Evolutionary conservation across 2,797 vertebrate species (phyloP).

Genomic region (Squalus acanthias): DNA sequence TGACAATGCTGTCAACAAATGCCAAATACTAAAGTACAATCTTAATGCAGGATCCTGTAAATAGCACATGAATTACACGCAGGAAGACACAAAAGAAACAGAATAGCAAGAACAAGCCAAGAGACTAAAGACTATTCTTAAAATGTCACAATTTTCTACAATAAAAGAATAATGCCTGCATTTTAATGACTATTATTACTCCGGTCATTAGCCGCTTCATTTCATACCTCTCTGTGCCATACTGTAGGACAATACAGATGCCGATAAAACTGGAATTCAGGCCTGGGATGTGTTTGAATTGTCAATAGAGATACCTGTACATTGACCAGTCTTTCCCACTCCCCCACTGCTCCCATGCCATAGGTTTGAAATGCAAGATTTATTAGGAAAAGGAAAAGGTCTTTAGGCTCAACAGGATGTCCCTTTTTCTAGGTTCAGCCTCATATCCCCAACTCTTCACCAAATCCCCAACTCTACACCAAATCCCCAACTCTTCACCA

Average conservation of each 20-base stretch:
- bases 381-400: background rate
- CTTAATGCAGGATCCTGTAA: background rate
- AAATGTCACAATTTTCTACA: background rate
- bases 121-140: background rate
- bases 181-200: background rate
- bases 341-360: background rate
- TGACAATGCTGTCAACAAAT: background rate
- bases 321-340: background rate
- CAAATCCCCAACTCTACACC: background rate
- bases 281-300: background rate
- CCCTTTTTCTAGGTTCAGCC: background rate
- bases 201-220: background rate
- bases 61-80: background rate
- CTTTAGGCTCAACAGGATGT: background rate
- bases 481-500: too few relatives aligned
- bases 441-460: background rate
- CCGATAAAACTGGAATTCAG: background rate
- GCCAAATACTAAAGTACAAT: background rate
- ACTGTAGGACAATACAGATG: background rate
- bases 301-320: background rate
- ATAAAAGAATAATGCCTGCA: background rate
- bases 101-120: too few relatives aligned
- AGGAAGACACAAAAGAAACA: background rate
- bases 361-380: background rate
- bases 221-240: background rate